Evolutionary conservation across 2,113 vertebrate species (phyloP).

Genomic region (Tragulus kanchil): DNA sequence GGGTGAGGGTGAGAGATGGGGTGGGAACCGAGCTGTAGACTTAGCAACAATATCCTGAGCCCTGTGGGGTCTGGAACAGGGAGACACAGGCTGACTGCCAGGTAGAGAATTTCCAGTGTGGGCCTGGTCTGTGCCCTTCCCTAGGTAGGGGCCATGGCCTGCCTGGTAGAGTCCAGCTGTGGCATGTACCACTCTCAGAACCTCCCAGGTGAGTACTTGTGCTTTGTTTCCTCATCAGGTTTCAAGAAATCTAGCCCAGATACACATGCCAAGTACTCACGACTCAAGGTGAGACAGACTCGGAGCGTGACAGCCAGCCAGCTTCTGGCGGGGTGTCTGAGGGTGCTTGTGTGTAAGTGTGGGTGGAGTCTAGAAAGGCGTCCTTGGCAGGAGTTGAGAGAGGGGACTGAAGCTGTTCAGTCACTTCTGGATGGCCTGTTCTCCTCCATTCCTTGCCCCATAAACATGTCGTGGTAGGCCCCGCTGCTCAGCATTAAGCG

Average conservation of each 20-base stretch:
- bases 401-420: background rate
- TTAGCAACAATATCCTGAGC: background rate
- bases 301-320: background rate
- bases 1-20: background rate
- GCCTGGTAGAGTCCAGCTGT: no score
- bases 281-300: constrained; percentile 66
- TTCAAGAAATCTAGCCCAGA: background rate
- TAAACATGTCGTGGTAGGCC: background rate
- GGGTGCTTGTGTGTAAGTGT: background rate
- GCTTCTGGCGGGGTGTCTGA: background rate
- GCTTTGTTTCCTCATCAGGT: constrained; percentile 60
- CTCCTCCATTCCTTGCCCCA: background rate
- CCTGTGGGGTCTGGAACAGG: background rate
- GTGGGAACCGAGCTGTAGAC: background rate
- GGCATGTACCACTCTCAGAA: background rate
- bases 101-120: background rate
- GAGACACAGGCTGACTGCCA: background rate
- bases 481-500: background rate
- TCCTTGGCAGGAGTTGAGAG: background rate
- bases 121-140: background rate
- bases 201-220: background rate
- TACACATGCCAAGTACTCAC: background rate
- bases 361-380: background rate
- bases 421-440: background rate
- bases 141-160: background rate